Conservation (phyloP, 2,888 invertebrate species). For the Reticulitermes lucifugus region DNA sequence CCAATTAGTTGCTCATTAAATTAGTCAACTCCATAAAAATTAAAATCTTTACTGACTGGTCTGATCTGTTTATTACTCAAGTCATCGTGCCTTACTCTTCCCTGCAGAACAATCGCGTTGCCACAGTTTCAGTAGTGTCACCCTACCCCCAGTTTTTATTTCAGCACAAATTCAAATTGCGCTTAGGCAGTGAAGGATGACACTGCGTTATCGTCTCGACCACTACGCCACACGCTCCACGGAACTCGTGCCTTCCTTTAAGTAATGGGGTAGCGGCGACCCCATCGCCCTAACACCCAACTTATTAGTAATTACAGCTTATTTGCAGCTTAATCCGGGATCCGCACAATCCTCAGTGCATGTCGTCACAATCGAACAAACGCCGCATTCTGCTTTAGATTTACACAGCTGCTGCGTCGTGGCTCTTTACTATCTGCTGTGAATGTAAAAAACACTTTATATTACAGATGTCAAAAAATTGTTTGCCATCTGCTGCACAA, state of each 20-base stretch:
- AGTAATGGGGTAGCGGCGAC: background rate
- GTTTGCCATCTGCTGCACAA: no score
- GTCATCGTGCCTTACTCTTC: background rate
- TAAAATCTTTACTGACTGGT: background rate
- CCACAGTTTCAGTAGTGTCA: no score
- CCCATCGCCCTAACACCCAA: background rate
- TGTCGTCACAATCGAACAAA: background rate
- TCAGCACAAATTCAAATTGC: background rate
- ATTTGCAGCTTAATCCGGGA: background rate
- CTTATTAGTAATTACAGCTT: background rate
- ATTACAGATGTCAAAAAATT: no score
- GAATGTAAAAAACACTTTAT: no score
- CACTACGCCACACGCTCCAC: background rate
- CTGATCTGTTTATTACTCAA: background rate
- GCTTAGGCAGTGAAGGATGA: background rate
- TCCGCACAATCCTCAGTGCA: background rate
- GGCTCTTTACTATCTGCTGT: no score
- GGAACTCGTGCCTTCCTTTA: conserved; percentile 4
- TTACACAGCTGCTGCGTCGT: background rate
- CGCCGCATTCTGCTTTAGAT: background rate
- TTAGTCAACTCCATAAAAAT: no score
- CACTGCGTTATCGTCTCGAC: background rate
- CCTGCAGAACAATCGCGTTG: no score
- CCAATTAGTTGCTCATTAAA: no score
- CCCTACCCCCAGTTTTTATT: no score